Conservation (phyloP, 2,797 vertebrate species). For the Cuculus canorus region DNA sequence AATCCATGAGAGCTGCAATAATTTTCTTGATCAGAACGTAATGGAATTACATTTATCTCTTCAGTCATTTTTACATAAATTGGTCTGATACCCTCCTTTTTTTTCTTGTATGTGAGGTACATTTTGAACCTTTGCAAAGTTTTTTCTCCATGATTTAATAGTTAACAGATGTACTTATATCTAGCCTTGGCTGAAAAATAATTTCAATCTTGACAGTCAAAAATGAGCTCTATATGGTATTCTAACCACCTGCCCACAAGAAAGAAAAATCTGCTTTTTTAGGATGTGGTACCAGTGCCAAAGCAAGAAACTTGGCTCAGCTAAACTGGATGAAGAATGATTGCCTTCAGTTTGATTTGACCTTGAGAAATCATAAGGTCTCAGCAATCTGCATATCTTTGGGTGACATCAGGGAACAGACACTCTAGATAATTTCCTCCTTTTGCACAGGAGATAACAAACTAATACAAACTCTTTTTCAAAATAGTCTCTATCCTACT, state of each 20-base stretch:
- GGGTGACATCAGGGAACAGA: background rate
- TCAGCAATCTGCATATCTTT: constrained; percentile 36
- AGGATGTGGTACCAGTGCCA: constrained; percentile 55
- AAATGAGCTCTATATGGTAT: constrained; percentile 74
- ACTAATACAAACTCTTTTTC: background rate
- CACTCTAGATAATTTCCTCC: background rate
- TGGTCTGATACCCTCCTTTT: background rate
- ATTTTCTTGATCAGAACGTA: background rate
- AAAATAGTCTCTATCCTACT: background rate
- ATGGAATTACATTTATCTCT: background rate
- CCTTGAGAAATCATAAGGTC: constrained; percentile 68
- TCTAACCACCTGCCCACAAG: constrained; percentile 72
- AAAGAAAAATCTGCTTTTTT: constrained; percentile 68
- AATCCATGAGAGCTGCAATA: background rate
- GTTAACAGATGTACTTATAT: constrained; percentile 75
- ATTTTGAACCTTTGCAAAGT: constrained; percentile 21
- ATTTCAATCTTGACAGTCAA: constrained; percentile 74
- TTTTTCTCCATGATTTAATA: constrained; percentile 70
- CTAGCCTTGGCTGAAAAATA: constrained; percentile 72
- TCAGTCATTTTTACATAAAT: background rate
- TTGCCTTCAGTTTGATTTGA: constrained; percentile 68
- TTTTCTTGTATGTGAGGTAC: background rate
- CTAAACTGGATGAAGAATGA: constrained; percentile 58
- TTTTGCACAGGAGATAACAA: background rate
- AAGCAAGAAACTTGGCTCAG: constrained; percentile 62